Percentiles rank a stretch among this genome's conserved stretches.
Evolutionary conservation across 1,140 invertebrate species (phyloP).

Genomic region (Drosophila asahinai): DNA sequence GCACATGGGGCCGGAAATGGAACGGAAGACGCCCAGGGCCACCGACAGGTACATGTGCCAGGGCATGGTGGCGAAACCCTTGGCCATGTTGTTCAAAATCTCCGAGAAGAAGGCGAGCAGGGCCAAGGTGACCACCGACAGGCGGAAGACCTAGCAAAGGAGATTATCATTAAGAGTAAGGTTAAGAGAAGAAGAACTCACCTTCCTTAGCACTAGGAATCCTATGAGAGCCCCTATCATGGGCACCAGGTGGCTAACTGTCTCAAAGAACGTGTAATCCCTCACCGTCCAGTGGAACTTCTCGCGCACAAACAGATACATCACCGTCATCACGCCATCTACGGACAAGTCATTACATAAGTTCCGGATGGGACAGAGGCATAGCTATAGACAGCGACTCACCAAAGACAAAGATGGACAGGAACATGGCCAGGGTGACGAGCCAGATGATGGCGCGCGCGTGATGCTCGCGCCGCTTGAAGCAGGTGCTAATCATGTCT

Average conservation of each 20-base stretch:
- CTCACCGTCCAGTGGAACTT: constrained; percentile 89
- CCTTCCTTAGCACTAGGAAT: constrained; percentile 86
- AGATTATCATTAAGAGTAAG: too few species aligned
- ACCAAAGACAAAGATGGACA: constrained; percentile 87
- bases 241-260: constrained; percentile 84
- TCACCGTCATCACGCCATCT: constrained; percentile 85
- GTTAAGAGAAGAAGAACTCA: constrained; percentile 5
- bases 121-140: constrained; percentile 76
- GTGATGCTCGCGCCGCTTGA: constrained; percentile 87
- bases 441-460: constrained; percentile 87
- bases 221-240: constrained; percentile 86
- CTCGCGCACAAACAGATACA: constrained; percentile 88
- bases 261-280: constrained; percentile 87
- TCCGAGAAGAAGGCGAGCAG: constrained; percentile 80
- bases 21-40: constrained; percentile 86
- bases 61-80: constrained; percentile 86
- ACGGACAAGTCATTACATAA: constrained; percentile 1
- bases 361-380: constrained; percentile 33
- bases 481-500: constrained; percentile 87
- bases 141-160: constrained; percentile 62
- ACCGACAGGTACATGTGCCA: constrained; percentile 88
- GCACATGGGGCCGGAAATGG: constrained; percentile 87
- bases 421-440: constrained; percentile 86
- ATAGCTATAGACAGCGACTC: constrained; percentile 33
- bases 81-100: constrained; percentile 85